A percentile compares a stretch with the other conserved stretches of the same genome.
Evolutionary conservation across 2,797 vertebrate genomes (phyloP).

Genomic region (Neosilurus hyrtlii): DNA sequence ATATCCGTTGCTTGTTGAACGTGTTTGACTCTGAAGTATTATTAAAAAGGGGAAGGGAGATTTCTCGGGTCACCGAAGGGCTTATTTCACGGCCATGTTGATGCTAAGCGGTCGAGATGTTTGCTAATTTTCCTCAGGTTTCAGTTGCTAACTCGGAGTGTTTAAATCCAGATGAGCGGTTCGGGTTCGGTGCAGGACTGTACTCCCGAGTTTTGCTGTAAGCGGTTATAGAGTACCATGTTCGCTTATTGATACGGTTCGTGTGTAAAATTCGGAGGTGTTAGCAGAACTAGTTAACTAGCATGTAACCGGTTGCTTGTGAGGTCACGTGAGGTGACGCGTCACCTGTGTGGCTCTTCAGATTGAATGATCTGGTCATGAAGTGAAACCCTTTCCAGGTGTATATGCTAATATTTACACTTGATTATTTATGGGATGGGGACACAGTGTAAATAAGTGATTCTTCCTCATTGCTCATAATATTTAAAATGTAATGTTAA

Average conservation of each 20-base stretch:
- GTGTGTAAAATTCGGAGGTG: not conserved
- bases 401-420: not conserved
- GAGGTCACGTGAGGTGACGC: not conserved
- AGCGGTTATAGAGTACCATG: not conserved
- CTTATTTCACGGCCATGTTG: not conserved
- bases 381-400: not conserved
- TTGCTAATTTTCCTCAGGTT: no score
- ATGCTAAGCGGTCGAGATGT: not conserved
- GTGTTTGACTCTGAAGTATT: not conserved
- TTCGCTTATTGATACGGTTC: not conserved
- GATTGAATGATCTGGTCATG: not conserved
- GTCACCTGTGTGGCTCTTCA: not conserved
- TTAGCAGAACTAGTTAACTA: not conserved
- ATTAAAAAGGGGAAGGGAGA: no score
- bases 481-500: slow-evolving; percentile 30
- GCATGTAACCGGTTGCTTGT: not conserved
- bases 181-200: not conserved
- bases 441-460: not conserved
- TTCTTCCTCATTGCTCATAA: slow-evolving; percentile 30
- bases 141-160: no score
- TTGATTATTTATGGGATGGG: not conserved
- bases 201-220: not conserved
- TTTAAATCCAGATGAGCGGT: not conserved
- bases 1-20: not conserved
- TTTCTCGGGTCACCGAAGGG: not conserved